Base-by-base conservation (phyloP, 2,888 invertebrate genomes). In the Drosophila kanekoi region DNA sequence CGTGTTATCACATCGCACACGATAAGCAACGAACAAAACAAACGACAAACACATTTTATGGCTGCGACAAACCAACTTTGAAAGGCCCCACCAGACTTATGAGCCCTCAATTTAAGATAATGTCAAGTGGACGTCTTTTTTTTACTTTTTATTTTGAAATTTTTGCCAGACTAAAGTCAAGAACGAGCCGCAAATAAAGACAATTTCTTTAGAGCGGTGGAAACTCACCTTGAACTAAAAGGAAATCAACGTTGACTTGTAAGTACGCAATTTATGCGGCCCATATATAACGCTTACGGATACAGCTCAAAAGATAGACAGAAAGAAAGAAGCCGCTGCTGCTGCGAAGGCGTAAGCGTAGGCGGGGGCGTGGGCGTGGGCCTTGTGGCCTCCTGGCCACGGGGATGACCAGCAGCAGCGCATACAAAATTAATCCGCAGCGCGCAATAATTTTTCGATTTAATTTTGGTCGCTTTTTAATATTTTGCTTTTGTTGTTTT, bases 391-490 rank as follows among this genome's bases (percentile, higher is more conserved):
- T 4, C 16, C 16, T 10, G 40, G 40, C 14, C 38, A 18, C 32
- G 14, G 33, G 53, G 18, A 53, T 53, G 53, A 41, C 53, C 53
- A 20, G 41, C 53, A 20, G 41, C 53, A 23, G 33, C 53, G 71
- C 66, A 71, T 79, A 76, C 69, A 72, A 84, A 89, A 80, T 84
- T 89, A 87, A 84, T 89, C 89, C 72, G 66, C 58, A 35, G 54
- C 68, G 62, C 69, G 72, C 79, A 75, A 85, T 89, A 87, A 87
- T 85, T 84, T 84, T 87, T 57, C 67, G 86, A 85, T 87, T 89
- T 71, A 68, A 63, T 78, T 69, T 69, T 51, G 35, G 48, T 49
- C 37, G 54, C 40, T 57, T 57, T 67, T 45, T 52, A 14, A 49
- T 47, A 13, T 37, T n/a, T 23, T 37, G 14, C 1, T 14, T 1